Conservation (phyloP, 2,888 invertebrate genomes). For the Litoditis marina region DNA sequence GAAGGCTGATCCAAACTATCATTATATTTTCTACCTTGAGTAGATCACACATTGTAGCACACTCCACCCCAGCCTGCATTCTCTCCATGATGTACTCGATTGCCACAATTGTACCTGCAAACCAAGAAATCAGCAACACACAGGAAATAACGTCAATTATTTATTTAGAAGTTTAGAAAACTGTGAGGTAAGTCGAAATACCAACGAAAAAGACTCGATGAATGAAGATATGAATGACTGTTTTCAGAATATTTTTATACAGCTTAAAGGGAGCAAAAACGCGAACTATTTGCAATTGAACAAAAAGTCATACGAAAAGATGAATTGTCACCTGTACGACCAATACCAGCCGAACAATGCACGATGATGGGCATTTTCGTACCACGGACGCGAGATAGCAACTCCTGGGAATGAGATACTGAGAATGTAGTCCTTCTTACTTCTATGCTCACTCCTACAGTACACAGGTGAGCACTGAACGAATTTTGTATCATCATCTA, state of each 20-base stretch:
- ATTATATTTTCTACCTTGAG: no score
- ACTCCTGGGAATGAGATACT: constrained; percentile 2
- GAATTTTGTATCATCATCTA: no score
- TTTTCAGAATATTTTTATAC: no score
- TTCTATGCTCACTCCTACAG: background rate
- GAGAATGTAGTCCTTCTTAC: background rate
- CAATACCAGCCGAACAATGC: constrained; percentile 49
- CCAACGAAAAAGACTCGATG: background rate
- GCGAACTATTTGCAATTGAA: no score
- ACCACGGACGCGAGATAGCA: constrained; percentile 41
- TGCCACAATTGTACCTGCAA: constrained; percentile 43
- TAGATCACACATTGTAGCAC: constrained; percentile 39
- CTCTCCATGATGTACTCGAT: constrained; percentile 42
- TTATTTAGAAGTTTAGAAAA: no score
- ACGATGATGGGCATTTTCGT: constrained; percentile 41
- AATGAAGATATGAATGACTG: background rate
- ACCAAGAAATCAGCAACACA: background rate
- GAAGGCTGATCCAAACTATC: no score
- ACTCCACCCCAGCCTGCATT: constrained; percentile 24
- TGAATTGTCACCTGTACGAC: constrained; percentile 25
- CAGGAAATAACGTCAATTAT: background rate
- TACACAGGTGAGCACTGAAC: no score
- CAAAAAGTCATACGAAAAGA: background rate
- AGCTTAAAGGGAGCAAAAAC: no score
- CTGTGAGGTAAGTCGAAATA: no score